Evolutionary conservation across 2,113 vertebrate species (phyloP).

Genomic region (Ivindomyrus marchei): DNA sequence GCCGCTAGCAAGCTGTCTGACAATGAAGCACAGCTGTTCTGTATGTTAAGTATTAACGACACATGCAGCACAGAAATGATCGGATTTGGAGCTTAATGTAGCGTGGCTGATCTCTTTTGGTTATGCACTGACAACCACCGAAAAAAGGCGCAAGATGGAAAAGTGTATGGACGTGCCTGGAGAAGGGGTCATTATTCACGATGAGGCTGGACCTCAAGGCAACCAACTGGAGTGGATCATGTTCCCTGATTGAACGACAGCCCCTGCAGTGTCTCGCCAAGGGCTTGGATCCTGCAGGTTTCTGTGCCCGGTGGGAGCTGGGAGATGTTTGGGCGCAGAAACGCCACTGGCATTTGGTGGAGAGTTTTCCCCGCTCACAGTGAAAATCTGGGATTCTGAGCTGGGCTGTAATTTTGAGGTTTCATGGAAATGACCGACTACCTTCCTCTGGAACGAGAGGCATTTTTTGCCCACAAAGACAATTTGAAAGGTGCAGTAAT

Average conservation of each 20-base stretch:
- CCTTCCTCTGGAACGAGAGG: constrained; percentile 50
- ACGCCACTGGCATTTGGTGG: not conserved
- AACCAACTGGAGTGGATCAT: not conserved
- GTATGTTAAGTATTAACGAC: constrained; percentile 18
- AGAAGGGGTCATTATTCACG: not conserved
- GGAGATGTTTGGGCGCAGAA: not conserved
- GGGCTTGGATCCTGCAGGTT: not conserved
- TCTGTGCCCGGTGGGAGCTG: not conserved
- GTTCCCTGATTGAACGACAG: not conserved
- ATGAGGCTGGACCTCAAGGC: not conserved
- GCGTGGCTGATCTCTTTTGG: constrained; percentile 10
- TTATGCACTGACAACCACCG: not conserved
- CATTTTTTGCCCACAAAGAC: constrained; percentile 46
- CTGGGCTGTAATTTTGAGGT: constrained; percentile 56
- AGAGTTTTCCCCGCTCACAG: not conserved
- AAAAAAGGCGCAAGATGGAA: not conserved
- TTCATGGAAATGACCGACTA: constrained; percentile 50
- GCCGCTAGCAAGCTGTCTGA: not conserved
- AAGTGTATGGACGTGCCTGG: not conserved
- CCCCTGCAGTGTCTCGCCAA: not conserved
- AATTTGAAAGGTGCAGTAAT: constrained; percentile 54
- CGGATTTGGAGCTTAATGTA: constrained; percentile 22
- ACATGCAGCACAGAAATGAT: constrained; percentile 15
- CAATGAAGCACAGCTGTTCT: constrained; percentile 21
- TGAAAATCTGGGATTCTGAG: not conserved